These are phyloP conservation scores for Eclectus roratus DNA, from an alignment of 2,113 vertebrate species.

Conservation along the genomic window DNA sequence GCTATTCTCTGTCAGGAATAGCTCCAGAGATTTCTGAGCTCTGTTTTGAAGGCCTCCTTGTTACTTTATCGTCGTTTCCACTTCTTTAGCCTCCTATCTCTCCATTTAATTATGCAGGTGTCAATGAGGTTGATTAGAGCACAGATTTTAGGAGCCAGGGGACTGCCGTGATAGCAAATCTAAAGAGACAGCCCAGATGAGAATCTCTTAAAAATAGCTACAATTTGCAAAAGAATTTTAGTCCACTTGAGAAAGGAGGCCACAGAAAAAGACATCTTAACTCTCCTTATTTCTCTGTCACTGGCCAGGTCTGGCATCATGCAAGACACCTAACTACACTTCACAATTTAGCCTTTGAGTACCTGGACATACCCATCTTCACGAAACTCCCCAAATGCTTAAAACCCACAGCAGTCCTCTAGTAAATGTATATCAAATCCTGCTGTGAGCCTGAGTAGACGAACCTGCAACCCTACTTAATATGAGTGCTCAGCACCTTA, in stretches of 20 bases:
- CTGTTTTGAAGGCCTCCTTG: background rate
- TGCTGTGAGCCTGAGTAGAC: fast-evolving
- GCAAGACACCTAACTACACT: background rate
- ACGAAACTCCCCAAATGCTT: background rate
- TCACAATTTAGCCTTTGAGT: background rate
- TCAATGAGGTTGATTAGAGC: slow-evolving; percentile 58
- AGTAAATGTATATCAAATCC: background rate
- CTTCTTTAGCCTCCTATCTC: slow-evolving; percentile 11
- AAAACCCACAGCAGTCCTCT: background rate
- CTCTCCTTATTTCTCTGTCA: background rate
- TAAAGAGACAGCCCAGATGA: slow-evolving; percentile 29
- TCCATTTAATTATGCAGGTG: slow-evolving; percentile 52
- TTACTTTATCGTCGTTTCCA: slow-evolving; percentile 6
- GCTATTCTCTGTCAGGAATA: background rate
- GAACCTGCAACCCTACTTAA: background rate
- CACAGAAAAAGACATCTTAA: slow-evolving; percentile 2
- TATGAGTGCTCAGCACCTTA: background rate
- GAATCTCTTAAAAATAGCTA: slow-evolving; percentile 50
- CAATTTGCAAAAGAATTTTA: background rate
- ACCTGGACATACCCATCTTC: background rate
- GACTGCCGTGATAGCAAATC: slow-evolving; percentile 6
- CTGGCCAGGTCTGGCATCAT: background rate
- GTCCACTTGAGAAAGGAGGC: slow-evolving; percentile 33
- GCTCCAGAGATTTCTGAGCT: slow-evolving; percentile 6
- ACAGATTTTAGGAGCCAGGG: slow-evolving; percentile 26